phyloP scores from a whole-genome alignment of 2,888 invertebrate genomes.

The Caenorhabditis imperialis region DNA sequence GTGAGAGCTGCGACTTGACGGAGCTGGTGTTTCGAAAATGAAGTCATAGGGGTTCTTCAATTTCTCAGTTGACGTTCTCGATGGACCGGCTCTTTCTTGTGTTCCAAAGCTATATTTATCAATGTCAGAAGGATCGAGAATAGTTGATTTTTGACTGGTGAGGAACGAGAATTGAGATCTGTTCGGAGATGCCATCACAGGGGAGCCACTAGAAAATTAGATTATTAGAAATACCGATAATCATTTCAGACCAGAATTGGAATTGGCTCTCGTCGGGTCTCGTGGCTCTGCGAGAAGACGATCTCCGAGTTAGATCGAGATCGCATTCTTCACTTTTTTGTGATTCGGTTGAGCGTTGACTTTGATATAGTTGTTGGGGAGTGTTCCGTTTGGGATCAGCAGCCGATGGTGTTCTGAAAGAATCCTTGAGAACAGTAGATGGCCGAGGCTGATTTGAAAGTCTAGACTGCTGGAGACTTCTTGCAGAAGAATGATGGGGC shows the following conservation, averaged over 20 bases:
- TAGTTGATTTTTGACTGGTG: conserved; percentile 6
- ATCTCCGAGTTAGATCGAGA: neutral
- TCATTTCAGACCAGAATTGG: neutral
- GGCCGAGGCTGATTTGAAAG: no score
- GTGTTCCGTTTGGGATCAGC: no score
- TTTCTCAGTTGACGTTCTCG: neutral
- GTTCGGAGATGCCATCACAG: neutral
- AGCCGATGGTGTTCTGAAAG: no score
- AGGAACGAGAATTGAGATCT: conserved; percentile 19
- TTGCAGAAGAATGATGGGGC: no score
- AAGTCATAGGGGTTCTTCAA: neutral
- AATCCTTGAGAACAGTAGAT: no score
- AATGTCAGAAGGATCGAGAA: neutral
- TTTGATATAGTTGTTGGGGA: no score
- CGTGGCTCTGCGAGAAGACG: conserved; percentile 16
- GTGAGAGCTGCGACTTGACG: neutral
- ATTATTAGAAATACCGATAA: no score
- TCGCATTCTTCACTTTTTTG: neutral
- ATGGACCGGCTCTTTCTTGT: neutral
- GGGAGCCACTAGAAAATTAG: no score
- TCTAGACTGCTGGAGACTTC: no score
- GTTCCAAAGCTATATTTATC: neutral
- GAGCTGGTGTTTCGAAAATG: conserved; percentile 1
- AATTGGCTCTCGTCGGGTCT: conserved; percentile 2
- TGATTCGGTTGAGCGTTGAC: no score